Conservation (phyloP, 2,113 vertebrate species). For the Chionis minor region DNA sequence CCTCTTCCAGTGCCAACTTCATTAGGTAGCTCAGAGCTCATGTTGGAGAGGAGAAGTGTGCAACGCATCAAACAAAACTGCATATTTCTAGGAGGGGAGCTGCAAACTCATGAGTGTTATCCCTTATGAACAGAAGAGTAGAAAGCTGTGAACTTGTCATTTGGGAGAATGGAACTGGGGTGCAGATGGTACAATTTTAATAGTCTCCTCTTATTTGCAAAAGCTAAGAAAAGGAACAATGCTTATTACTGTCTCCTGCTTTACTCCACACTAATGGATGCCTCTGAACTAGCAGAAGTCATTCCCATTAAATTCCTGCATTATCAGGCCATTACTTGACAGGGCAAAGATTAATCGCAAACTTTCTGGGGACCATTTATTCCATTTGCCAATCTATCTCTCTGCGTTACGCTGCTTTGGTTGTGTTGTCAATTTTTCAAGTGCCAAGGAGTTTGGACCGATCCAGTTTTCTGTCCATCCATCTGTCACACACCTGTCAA, state of each 20-base stretch:
- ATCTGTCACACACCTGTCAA: constrained; percentile 59
- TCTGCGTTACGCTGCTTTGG: constrained; percentile 55
- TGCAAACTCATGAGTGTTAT: neutral
- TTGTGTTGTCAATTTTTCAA: constrained; percentile 70
- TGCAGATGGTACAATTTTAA: neutral
- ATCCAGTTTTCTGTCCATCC: constrained; percentile 60
- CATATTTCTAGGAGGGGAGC: neutral
- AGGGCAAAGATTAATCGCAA: constrained; percentile 70
- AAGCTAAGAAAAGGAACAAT: constrained; percentile 30
- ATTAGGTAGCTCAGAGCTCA: neutral
- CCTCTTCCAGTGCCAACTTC: neutral
- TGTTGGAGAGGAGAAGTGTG: neutral
- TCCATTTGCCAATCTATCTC: constrained; percentile 68
- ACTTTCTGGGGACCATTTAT: constrained; percentile 66
- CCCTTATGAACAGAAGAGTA: neutral
- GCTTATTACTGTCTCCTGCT: neutral
- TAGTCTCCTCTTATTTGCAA: constrained; percentile 22
- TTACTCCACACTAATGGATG: constrained; percentile 52
- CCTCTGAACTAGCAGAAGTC: constrained; percentile 54
- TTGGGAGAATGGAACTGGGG: neutral
- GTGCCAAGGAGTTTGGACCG: constrained; percentile 56
- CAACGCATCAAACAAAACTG: neutral
- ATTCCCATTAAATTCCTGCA: constrained; percentile 59
- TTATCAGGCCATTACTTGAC: constrained; percentile 71
- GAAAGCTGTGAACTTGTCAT: neutral